Evolutionary conservation across 1,140 invertebrate genomes (phyloP).

Genomic region (Meteorus sp.): DNA sequence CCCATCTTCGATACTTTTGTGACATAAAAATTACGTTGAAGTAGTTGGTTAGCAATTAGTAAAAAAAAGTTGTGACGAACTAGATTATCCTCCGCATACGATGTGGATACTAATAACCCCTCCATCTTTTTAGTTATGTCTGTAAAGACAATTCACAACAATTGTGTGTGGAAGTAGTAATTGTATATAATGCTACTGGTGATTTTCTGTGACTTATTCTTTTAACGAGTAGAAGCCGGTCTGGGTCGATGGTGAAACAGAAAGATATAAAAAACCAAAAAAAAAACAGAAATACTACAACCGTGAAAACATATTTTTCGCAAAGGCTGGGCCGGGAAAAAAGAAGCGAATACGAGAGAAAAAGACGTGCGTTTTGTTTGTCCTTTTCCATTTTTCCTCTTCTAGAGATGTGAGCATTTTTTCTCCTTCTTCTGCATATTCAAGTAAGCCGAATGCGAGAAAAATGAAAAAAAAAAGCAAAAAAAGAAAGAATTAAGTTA

Average conservation of each 20-base stretch:
- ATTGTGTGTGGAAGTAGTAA: background rate
- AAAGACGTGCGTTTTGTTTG: slow-evolving; percentile 19
- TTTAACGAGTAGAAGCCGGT: slow-evolving; percentile 1
- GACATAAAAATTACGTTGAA: background rate
- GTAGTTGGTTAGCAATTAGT: background rate
- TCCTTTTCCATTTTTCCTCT: no score
- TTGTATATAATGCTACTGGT: no score
- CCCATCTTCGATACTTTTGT: no score
- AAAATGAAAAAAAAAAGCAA: slow-evolving; percentile 22
- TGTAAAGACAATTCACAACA: background rate
- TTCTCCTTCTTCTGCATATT: slow-evolving; percentile 11
- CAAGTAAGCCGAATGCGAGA: slow-evolving; percentile 19
- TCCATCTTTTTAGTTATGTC: slow-evolving; percentile 11
- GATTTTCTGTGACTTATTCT: background rate
- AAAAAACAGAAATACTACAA: background rate
- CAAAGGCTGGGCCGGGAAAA: no score
- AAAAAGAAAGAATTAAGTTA: slow-evolving; percentile 41
- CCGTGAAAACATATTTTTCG: no score
- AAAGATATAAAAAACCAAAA: slow-evolving; percentile 16
- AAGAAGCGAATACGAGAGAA: slow-evolving; percentile 20
- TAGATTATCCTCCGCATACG: no score
- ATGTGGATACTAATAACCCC: slow-evolving; percentile 3
- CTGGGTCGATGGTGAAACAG: slow-evolving; percentile 8
- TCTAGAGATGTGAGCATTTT: slow-evolving; percentile 25
- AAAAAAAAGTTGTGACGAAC: no score